phyloP scores from a whole-genome alignment of 1,140 invertebrate genomes.

The Augochlora pura region DNA sequence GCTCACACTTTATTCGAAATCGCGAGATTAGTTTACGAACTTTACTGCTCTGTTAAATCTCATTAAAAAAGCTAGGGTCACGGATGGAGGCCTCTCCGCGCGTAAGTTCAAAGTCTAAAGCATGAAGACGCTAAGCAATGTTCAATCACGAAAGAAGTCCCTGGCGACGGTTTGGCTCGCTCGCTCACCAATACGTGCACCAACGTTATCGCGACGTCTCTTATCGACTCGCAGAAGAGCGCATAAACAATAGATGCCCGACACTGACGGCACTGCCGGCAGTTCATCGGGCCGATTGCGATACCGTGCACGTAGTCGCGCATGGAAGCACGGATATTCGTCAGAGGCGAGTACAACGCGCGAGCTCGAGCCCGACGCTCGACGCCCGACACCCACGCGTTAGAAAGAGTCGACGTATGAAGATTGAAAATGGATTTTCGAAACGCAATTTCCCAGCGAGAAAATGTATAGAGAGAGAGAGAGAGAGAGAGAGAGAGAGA shows the following conservation, averaged over 20 bases:
- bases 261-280: background rate
- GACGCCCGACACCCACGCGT: slow-evolving; percentile 11
- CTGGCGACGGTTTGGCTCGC: too few relatives aligned
- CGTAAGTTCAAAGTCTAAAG: too few relatives aligned
- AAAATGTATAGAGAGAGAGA: slow-evolving; percentile 58
- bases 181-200: background rate
- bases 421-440: slow-evolving; percentile 67
- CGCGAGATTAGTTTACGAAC: too few relatives aligned
- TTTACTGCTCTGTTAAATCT: too few relatives aligned
- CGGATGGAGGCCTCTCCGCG: too few relatives aligned
- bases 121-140: too few relatives aligned
- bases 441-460: slow-evolving; percentile 63
- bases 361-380: background rate
- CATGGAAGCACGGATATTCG: slow-evolving; percentile 44
- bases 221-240: background rate
- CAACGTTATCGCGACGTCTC: background rate
- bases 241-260: slow-evolving; percentile 13
- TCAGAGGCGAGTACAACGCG: slow-evolving; percentile 1
- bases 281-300: slow-evolving; percentile 17
- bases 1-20: too few relatives aligned
- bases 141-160: too few relatives aligned
- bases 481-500: too few relatives aligned
- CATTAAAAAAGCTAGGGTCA: too few relatives aligned
- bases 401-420: slow-evolving; percentile 53
- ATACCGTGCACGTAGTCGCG: slow-evolving; percentile 16